Percentiles rank a stretch among this genome's conserved stretches.
These are phyloP conservation scores for Patiria miniata DNA, from an alignment of 35 echinoderm and acorn worm species.

Conservation along the genomic window DNA sequence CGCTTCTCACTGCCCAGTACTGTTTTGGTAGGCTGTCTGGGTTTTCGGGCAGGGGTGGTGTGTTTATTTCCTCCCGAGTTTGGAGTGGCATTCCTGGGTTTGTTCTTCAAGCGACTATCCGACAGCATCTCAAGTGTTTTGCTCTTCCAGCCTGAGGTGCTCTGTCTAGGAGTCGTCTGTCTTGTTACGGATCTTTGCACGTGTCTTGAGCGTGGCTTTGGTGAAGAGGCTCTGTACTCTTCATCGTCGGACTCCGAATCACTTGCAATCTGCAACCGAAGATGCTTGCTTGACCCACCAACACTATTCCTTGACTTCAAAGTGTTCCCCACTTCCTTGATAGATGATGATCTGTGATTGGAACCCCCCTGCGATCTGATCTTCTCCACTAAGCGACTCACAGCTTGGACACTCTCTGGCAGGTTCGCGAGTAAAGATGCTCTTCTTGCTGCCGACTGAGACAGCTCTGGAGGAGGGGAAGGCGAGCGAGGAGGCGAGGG, in stretches of 20 bases:
- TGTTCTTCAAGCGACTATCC: background rate
- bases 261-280: background rate
- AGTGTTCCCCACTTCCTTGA: conserved; percentile 23
- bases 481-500: conserved; percentile 4
- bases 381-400: conserved; percentile 44
- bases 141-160: conserved; percentile 3
- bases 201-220: background rate
- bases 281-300: background rate
- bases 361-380: conserved; percentile 14
- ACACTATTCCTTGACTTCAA: conserved; percentile 42
- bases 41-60: background rate
- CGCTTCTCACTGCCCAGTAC: background rate
- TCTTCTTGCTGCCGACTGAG: conserved; percentile 37
- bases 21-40: background rate
- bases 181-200: background rate
- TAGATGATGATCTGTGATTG: background rate
- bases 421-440: conserved; percentile 24
- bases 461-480: conserved; percentile 74
- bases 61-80: background rate
- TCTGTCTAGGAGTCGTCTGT: background rate
- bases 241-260: background rate
- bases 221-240: background rate
- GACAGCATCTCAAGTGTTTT: background rate
- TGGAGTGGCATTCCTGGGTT: background rate
- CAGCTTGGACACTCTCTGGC: conserved; percentile 42